Percentiles rank a stretch among this genome's conserved stretches.
Evolutionary conservation across 2,113 vertebrate species (phyloP).

Genomic region (Macheiramphus alcinus): DNA sequence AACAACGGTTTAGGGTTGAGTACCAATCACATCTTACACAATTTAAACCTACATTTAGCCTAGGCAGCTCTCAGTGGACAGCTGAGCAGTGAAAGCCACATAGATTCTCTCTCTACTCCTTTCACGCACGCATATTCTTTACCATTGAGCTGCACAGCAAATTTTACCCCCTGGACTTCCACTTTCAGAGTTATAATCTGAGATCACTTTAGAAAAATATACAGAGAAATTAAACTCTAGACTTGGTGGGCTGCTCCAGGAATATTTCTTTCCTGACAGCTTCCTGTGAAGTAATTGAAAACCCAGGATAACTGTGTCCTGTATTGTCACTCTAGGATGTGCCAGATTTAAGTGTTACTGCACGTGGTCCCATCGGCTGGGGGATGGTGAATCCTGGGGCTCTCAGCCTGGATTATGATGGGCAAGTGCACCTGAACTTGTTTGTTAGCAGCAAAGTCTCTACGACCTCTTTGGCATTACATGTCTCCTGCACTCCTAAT

Average conservation of each 20-base stretch:
- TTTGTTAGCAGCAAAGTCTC: neutral
- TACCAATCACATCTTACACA: neutral
- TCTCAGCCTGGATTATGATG: fast-evolving
- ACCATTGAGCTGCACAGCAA: neutral
- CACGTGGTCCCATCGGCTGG: neutral
- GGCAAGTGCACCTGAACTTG: neutral
- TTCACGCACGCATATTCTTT: neutral
- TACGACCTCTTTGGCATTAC: neutral
- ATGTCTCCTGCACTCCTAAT: neutral
- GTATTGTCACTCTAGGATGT: neutral
- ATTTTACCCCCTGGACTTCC: constrained; percentile 28
- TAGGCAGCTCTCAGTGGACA: neutral
- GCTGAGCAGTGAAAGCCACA: neutral
- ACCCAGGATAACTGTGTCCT: neutral
- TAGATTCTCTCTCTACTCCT: neutral
- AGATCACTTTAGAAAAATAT: constrained; percentile 46
- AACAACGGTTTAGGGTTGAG: neutral
- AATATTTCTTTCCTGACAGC: neutral
- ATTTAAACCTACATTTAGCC: neutral
- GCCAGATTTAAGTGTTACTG: neutral
- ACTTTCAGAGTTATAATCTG: constrained; percentile 6
- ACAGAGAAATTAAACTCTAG: constrained; percentile 27
- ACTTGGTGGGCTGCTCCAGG: neutral
- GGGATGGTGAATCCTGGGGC: neutral
- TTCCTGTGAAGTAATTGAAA: constrained; percentile 53